Evolutionary conservation across 2,888 invertebrate species (phyloP).

Genomic region (Lycophotia porphyrea): DNA sequence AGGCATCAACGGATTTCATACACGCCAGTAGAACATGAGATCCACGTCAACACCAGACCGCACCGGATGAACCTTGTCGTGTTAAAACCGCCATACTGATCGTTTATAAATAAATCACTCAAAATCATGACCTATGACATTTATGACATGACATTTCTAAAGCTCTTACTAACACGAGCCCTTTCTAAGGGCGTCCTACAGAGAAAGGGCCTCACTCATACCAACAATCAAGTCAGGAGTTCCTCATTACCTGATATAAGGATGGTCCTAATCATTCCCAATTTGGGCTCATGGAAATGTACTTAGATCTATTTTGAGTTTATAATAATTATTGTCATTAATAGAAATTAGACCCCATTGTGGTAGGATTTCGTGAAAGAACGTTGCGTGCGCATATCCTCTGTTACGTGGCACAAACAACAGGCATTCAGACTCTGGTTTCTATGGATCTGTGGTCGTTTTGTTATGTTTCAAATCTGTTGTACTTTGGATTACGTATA

Average conservation of each 20-base stretch:
- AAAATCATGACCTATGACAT: neutral
- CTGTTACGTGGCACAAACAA: neutral
- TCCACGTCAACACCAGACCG: neutral
- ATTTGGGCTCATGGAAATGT: neutral
- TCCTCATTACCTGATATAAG: constrained; percentile 18
- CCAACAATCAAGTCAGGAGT: constrained; percentile 13
- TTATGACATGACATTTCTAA: constrained; percentile 1
- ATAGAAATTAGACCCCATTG: neutral
- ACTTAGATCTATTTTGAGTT: constrained; percentile 14
- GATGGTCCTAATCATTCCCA: neutral
- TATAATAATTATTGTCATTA: neutral
- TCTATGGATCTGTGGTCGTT: no score
- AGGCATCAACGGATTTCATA: neutral
- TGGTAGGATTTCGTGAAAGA: neutral
- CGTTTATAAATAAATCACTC: constrained; percentile 45
- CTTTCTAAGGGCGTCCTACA: neutral
- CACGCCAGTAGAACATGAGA: neutral
- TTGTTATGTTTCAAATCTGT: neutral
- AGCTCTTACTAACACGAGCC: neutral
- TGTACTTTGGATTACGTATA: neutral
- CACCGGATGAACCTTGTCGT: neutral
- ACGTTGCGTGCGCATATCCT: neutral
- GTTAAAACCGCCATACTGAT: neutral
- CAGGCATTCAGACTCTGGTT: neutral
- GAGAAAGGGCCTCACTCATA: constrained; percentile 30